These are phyloP conservation scores for Podarcis siculus DNA, from an alignment of 2,797 vertebrate species.

Conservation along the genomic window DNA sequence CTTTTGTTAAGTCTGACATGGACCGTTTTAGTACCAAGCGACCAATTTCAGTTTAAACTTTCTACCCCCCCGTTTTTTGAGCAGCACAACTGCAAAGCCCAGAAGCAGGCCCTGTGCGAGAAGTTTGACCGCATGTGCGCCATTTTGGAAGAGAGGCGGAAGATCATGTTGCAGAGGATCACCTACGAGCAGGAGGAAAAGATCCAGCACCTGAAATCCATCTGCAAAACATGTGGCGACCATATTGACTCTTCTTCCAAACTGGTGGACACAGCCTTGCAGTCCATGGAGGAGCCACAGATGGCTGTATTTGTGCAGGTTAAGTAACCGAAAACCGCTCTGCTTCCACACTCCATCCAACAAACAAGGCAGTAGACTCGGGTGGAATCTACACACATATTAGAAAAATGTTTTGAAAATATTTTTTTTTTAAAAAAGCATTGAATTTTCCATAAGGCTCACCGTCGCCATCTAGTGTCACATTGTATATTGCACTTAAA, in stretches of 20 bases:
- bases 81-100: constrained; percentile 77
- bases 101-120: constrained; percentile 80
- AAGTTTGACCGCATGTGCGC: constrained; percentile 74
- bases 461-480: too few relatives aligned
- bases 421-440: too few relatives aligned
- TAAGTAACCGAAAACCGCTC: not conserved
- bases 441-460: too few relatives aligned
- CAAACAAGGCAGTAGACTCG: too few relatives aligned
- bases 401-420: too few relatives aligned
- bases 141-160: constrained; percentile 77
- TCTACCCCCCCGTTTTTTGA: too few relatives aligned
- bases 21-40: too few relatives aligned
- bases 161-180: constrained; percentile 80
- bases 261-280: constrained; percentile 67
- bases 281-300: constrained; percentile 79
- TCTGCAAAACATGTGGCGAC: constrained; percentile 73
- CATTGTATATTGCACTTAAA: too few relatives aligned
- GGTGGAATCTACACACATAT: too few relatives aligned
- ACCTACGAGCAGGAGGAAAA: constrained; percentile 80
- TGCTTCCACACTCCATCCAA: too few relatives aligned
- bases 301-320: constrained; percentile 83
- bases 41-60: too few relatives aligned
- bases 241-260: constrained; percentile 72
- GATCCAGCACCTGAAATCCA: constrained; percentile 59
- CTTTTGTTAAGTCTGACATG: not conserved